These are phyloP conservation scores for Oxyteleia sp. DNA, from an alignment of 2,888 invertebrate species.

Conservation along the genomic window DNA sequence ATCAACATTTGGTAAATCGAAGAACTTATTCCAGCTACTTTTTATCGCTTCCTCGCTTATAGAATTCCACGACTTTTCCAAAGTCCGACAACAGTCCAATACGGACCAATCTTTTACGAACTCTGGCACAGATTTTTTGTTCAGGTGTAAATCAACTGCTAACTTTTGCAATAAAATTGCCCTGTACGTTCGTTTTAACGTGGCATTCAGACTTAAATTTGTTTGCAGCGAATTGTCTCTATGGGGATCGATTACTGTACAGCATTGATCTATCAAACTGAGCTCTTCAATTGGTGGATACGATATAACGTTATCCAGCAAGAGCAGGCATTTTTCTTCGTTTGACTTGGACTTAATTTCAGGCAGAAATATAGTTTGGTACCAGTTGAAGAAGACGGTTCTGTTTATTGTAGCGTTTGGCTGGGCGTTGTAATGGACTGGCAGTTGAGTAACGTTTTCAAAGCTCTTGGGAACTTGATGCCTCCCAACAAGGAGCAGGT, in stretches of 20 bases:
- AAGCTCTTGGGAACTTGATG: no score
- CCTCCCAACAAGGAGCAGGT: no score
- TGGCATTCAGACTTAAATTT: not conserved
- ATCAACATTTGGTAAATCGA: not conserved
- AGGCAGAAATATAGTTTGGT: not conserved
- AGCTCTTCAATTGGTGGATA: not conserved
- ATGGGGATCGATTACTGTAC: not conserved
- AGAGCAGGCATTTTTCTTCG: not conserved
- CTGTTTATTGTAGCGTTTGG: no score
- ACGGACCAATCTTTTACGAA: not conserved
- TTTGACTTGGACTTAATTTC: not conserved
- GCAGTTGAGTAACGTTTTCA: no score
- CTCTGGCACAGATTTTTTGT: not conserved
- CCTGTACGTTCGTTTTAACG: not conserved
- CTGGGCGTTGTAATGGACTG: no score
- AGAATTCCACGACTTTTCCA: constrained; percentile 1
- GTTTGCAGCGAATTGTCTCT: not conserved
- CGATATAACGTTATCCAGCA: not conserved
- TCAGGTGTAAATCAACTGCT: not conserved
- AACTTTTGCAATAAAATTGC: not conserved
- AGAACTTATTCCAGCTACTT: not conserved
- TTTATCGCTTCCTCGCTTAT: not conserved
- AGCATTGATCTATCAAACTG: not conserved
- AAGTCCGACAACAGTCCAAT: not conserved
- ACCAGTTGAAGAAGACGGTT: no score